These are phyloP conservation scores for Lasiurus borealis DNA, from an alignment of 2,113 vertebrate genomes.

Conservation along the genomic window DNA sequence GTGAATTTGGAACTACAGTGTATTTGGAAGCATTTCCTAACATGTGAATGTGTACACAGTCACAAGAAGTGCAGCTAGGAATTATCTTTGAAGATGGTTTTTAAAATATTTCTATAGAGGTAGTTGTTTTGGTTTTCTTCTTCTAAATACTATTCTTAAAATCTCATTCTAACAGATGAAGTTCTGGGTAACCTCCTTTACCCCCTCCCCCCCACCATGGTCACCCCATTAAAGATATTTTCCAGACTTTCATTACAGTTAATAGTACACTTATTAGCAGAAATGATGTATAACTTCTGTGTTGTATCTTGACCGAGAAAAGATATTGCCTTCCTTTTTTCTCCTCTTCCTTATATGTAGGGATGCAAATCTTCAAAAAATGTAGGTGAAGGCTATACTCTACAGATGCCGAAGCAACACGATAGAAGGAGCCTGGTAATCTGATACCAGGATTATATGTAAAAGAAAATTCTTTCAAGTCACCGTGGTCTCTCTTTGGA, in stretches of 20 bases:
- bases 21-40: conserved; percentile 5
- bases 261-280: neutral
- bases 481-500: neutral
- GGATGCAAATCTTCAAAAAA: conserved; percentile 10
- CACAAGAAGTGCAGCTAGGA: conserved; percentile 22
- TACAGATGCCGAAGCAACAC: neutral
- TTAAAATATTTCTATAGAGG: conserved; percentile 11
- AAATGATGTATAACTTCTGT: neutral
- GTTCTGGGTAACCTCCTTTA: neutral
- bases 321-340: neutral
- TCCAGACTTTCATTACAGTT: neutral
- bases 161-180: neutral
- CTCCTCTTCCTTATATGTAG: neutral
- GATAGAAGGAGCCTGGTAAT: neutral
- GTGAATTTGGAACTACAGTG: neutral
- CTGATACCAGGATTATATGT: neutral
- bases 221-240: neutral
- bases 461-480: neutral
- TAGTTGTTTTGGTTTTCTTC: neutral
- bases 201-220: neutral
- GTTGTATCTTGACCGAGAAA: neutral
- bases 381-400: neutral
- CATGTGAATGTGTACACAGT: neutral
- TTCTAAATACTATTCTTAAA: conserved; percentile 7
- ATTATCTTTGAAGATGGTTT: neutral